Evolutionary conservation across 2,113 vertebrate species (phyloP).

Genomic region (Rutilus rutilus): DNA sequence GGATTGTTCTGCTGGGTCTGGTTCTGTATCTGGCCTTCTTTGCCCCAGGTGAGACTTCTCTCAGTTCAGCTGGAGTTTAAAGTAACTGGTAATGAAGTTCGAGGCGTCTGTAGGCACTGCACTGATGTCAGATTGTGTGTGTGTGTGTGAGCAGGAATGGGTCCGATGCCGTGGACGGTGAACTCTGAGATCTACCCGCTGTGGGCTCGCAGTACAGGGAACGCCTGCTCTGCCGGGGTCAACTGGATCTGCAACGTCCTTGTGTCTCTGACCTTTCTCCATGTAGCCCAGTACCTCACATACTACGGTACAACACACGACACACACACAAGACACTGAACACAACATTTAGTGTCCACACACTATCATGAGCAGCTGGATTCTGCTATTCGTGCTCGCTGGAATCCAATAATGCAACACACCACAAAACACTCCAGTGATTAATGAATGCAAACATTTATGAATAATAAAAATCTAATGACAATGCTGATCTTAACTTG

Average conservation of each 20-base stretch:
- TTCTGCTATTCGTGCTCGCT: too few species aligned
- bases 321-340: neutral
- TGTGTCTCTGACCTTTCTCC: constrained; percentile 93
- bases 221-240: constrained; percentile 91
- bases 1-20: constrained; percentile 90
- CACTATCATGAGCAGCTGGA: too few species aligned
- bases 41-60: constrained; percentile 84
- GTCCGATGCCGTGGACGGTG: constrained; percentile 97
- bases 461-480: too few species aligned
- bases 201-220: constrained; percentile 97
- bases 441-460: too few species aligned
- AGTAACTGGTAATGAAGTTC: neutral
- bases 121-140: constrained; percentile 9
- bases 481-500: too few species aligned
- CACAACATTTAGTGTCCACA: too few species aligned
- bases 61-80: neutral
- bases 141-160: constrained; percentile 83
- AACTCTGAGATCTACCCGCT: constrained; percentile 98
- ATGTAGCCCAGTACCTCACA: constrained; percentile 89
- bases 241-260: constrained; percentile 98
- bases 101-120: too few species aligned
- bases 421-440: too few species aligned
- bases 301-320: constrained; percentile 84
- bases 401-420: too few species aligned
- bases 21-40: constrained; percentile 93